phyloP scores from a whole-genome alignment of 1,140 invertebrate genomes.

The Macrobrachium nipponense region DNA sequence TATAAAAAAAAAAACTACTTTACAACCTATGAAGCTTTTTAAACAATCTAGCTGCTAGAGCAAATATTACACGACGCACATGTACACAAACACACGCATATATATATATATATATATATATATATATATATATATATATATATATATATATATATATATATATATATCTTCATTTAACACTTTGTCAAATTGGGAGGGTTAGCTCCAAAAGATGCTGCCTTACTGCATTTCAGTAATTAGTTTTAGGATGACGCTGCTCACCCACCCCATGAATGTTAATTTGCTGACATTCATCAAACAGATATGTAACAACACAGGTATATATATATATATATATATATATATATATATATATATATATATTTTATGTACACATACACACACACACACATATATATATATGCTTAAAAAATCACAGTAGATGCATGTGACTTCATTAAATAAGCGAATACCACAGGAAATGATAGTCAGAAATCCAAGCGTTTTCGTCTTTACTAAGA shows the following conservation, averaged over 20 bases:
- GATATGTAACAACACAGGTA: no score
- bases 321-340: background rate
- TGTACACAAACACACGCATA: background rate
- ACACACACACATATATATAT: background rate
- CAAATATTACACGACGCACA: background rate
- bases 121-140: slow-evolving; percentile 12
- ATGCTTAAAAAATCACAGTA: no score
- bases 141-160: slow-evolving; percentile 10
- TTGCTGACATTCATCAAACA: background rate
- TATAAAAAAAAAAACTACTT: no score
- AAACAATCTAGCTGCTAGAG: background rate
- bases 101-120: background rate
- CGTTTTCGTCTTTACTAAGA: no score
- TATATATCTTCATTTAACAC: background rate
- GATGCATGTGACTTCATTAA: no score
- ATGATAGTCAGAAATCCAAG: no score
- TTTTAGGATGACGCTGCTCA: background rate
- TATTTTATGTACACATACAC: background rate
- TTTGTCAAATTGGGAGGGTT: background rate
- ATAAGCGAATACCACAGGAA: no score
- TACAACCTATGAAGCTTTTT: no score
- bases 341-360: slow-evolving; percentile 14
- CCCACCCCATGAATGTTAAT: background rate
- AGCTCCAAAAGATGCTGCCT: background rate
- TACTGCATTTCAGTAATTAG: background rate